phyloP scores from a whole-genome alignment of 1,140 invertebrate genomes.

The Philopotamus ludificatus region DNA sequence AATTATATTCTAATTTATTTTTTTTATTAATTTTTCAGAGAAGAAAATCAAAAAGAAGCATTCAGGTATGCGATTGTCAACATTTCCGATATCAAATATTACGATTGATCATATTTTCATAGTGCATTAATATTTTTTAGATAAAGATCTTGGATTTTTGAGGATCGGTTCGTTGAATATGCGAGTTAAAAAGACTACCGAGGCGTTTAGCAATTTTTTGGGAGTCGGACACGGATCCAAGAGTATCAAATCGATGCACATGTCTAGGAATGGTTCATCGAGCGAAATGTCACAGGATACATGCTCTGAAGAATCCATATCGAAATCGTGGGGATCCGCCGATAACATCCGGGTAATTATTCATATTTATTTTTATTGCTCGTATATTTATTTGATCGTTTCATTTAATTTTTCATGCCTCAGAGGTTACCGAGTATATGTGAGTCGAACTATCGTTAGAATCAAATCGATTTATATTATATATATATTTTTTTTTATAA shows the following conservation, averaged over 20 bases:
- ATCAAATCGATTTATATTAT: too few relatives aligned
- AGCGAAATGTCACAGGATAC: slow-evolving; percentile 9
- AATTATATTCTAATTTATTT: too few relatives aligned
- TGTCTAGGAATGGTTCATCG: slow-evolving; percentile 2
- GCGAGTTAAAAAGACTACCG: slow-evolving; percentile 86
- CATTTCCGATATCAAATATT: too few relatives aligned
- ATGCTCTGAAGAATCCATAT: slow-evolving; percentile 49
- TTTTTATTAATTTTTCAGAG: slow-evolving; percentile 43
- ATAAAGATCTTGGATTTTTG: slow-evolving; percentile 84
- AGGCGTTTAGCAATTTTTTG: slow-evolving; percentile 84
- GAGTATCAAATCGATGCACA: slow-evolving; percentile 43
- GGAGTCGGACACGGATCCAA: slow-evolving; percentile 66
- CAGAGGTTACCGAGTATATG: background rate
- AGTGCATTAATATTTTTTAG: slow-evolving; percentile 48
- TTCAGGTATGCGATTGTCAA: slow-evolving; percentile 60
- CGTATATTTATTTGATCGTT: slow-evolving; percentile 9
- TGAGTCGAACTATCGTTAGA: background rate
- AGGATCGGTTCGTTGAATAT: slow-evolving; percentile 89
- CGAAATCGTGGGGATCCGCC: slow-evolving; percentile 84
- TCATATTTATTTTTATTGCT: slow-evolving; percentile 9
- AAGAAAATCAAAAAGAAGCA: slow-evolving; percentile 53
- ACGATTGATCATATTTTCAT: background rate
- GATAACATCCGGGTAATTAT: slow-evolving; percentile 66
- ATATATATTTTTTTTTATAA: background rate
- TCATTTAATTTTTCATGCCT: background rate